Conservation (phyloP, 1,140 invertebrate species). For the Chrysomallon squamiferum region DNA sequence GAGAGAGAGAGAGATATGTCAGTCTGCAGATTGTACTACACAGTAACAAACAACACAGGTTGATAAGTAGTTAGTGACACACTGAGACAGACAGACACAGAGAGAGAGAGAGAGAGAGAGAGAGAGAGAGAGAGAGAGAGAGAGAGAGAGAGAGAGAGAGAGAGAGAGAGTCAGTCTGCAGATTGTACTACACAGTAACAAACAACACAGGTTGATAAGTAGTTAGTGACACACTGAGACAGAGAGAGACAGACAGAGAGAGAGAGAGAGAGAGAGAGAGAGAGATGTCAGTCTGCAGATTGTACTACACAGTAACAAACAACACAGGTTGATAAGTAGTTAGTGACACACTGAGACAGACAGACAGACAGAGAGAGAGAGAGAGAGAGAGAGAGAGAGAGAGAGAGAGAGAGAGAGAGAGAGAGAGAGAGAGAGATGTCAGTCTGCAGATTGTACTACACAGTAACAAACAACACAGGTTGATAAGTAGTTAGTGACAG, state of each 20-base stretch:
- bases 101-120: neutral
- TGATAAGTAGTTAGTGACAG: neutral
- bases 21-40: slow-evolving; percentile 47
- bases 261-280: neutral
- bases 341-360: neutral
- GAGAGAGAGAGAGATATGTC: no score
- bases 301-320: slow-evolving; percentile 35
- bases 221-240: neutral
- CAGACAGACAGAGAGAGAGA: neutral
- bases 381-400: neutral
- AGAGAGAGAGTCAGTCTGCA: no score
- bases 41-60: slow-evolving; percentile 16
- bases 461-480: slow-evolving; percentile 16
- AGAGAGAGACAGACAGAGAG: neutral
- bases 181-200: slow-evolving; percentile 37
- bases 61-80: neutral
- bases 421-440: slow-evolving; percentile 37
- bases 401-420: neutral
- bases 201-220: neutral
- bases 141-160: neutral
- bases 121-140: neutral
- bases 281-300: slow-evolving; percentile 44
- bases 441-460: slow-evolving; percentile 47
- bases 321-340: neutral
- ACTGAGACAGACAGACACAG: neutral